Evolutionary conservation across 2,113 vertebrate genomes (phyloP), one percentile per base, ranked within the genome.

Genomic region (Eptesicus fuscus): DNA sequence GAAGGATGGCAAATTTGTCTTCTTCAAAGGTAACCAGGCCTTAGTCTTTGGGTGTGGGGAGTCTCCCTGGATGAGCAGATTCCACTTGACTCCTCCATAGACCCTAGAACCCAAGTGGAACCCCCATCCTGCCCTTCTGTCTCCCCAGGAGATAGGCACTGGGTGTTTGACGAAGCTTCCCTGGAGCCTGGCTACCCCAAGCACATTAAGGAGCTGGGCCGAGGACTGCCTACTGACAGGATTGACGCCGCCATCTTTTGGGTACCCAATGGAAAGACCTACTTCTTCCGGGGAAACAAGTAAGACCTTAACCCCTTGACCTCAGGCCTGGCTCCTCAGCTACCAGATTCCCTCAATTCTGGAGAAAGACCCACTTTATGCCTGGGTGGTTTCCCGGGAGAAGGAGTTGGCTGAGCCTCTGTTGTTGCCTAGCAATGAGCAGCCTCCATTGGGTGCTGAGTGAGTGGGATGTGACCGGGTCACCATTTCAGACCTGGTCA

Each of bases 261-360:
- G 98, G 99, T 99, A 30, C 99, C 98, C 11, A 99, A 98, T 4
- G 99, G 99, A 79, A 99, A 99, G 97, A 99, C 99, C 0, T 99
- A 99, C 98, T 99, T 99, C 98, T 99, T 99, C 97, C 98, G 98
- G 83, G 99, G 99, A 93, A 98, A 97, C 84, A 99, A 99, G 99
- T 99, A 94, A 98, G 98, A 98, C 25, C 0, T 49, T 30, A 20
- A 7, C 23, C 35, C 88, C 69, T 79, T 35, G 56, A 7, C 28
- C 35, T 71, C 14, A 82, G 69, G 25, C 35, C 71, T 78, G 23
- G 40, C 30, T n/a, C 16, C 77, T 88, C 88, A 47, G 73, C 90
- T 23, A 30, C n/a, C 23, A 6, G 37, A 12, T 51, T 74, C 4
- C 49, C 59, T 80, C 65, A 51, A 3, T 88, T 71, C 73, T 83